A percentile compares a stretch with the other conserved stretches of the same genome.
These are phyloP conservation scores for Chondrosia reniformis DNA, from an alignment of 37 sponge, comb jelly and placozoan genomes.

Conservation along the genomic window DNA sequence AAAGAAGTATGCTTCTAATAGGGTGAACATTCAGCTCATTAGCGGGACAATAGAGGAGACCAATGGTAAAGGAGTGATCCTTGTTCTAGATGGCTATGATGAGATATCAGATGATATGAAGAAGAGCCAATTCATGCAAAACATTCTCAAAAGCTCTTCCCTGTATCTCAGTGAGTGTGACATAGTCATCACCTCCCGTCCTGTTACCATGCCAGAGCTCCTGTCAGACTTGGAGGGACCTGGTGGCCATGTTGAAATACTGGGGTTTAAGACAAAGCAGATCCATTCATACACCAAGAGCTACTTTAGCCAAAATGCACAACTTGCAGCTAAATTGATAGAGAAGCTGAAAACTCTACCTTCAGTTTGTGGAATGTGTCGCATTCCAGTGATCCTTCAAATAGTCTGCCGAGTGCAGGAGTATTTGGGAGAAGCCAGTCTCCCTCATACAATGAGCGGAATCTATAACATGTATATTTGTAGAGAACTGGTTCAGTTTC, in stretches of 20 bases:
- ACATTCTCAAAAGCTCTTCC: not conserved
- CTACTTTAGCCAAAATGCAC: too few relatives aligned
- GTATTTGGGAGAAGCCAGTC: not conserved
- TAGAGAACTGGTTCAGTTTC: conserved; percentile 1
- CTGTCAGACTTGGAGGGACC: not conserved
- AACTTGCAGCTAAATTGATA: not conserved
- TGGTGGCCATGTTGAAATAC: conserved; percentile 2
- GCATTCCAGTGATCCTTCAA: not conserved
- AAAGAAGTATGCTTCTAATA: not conserved
- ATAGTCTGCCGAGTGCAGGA: conserved; percentile 2
- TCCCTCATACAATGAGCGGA: conserved; percentile 8
- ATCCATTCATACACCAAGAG: not conserved
- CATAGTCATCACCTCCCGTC: conserved; percentile 15
- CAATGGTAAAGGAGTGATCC: not conserved
- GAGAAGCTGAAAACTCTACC: not conserved
- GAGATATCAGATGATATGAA: not conserved
- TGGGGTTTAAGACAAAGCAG: not conserved
- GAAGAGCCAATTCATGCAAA: not conserved
- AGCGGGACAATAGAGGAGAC: not conserved
- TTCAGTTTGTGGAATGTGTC: conserved; percentile 5
- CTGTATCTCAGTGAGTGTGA: conserved; percentile 3
- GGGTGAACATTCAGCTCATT: not conserved
- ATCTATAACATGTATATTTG: not conserved
- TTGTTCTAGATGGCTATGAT: conserved; percentile 18
- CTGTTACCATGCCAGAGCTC: not conserved